phyloP scores from a whole-genome alignment of 2,888 invertebrate genomes.

The Ophion ellenae region DNA sequence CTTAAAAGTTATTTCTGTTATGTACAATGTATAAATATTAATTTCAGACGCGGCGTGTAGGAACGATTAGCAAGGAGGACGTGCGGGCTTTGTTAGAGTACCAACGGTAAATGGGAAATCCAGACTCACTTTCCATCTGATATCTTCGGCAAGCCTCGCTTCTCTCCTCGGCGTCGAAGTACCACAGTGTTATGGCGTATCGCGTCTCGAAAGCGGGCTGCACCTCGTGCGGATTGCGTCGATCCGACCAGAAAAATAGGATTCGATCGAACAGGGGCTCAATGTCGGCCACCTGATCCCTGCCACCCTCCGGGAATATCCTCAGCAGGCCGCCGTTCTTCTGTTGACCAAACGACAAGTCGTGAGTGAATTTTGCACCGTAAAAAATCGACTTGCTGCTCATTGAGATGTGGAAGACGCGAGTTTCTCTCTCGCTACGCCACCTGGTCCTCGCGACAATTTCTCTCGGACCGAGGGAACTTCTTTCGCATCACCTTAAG shows the following conservation, averaged over 20 bases:
- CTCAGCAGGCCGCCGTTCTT: constrained; percentile 93
- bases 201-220: constrained; percentile 95
- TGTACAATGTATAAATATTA: no score
- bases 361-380: not conserved
- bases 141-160: constrained; percentile 89
- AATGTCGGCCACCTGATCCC: constrained; percentile 94
- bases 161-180: constrained; percentile 93
- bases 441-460: no score
- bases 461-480: no score
- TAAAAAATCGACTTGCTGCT: no score
- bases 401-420: no score
- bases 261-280: constrained; percentile 97
- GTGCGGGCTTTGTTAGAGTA: constrained; percentile 20
- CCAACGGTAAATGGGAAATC: constrained; percentile 27
- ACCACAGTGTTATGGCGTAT: constrained; percentile 97
- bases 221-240: constrained; percentile 98
- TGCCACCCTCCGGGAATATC: constrained; percentile 95
- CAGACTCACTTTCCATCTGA: constrained; percentile 85
- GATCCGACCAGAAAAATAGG: constrained; percentile 98
- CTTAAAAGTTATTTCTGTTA: no score
- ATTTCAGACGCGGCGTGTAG: no score
- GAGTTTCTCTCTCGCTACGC: no score
- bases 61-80: constrained; percentile 12
- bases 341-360: constrained; percentile 73
- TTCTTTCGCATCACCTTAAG: no score